phyloP scores from a whole-genome alignment of 2,888 invertebrate species.

The Eumerus sabulonum region DNA sequence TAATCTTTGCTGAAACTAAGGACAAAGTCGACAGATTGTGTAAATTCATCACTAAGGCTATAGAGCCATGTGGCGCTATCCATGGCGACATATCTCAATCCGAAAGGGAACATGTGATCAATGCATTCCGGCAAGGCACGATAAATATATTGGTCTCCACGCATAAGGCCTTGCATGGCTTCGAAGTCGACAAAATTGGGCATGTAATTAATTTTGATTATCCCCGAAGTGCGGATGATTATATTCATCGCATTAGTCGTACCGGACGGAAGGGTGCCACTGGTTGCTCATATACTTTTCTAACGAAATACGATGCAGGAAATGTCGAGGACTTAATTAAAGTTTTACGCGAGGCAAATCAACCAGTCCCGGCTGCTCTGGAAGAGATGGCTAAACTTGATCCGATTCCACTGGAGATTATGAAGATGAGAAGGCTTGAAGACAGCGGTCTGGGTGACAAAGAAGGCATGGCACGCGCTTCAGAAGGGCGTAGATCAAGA shows the following conservation, averaged over 20 bases:
- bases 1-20: slow-evolving; percentile 97
- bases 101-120: slow-evolving; percentile 93
- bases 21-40: slow-evolving; percentile 93
- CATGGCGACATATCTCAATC: slow-evolving; percentile 96
- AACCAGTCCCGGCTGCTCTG: slow-evolving; percentile 91
- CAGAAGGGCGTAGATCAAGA: no score
- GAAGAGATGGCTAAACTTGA: slow-evolving; percentile 84
- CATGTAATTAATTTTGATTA: slow-evolving; percentile 97
- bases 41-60: slow-evolving; percentile 88
- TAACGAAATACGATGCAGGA: slow-evolving; percentile 91
- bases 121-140: slow-evolving; percentile 91
- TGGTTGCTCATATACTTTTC: slow-evolving; percentile 96
- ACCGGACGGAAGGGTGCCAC: slow-evolving; percentile 91
- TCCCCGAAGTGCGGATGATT: slow-evolving; percentile 95
- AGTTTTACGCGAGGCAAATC: slow-evolving; percentile 92
- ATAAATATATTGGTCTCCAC: slow-evolving; percentile 95
- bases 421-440: no score
- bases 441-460: no score
- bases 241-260: slow-evolving; percentile 95
- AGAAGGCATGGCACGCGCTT: no score
- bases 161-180: slow-evolving; percentile 96
- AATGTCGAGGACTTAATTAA: slow-evolving; percentile 93
- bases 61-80: slow-evolving; percentile 90
- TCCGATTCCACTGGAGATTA: neutral
- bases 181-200: slow-evolving; percentile 96